Evolutionary conservation across 2,888 invertebrate species (phyloP).

Genomic region (Unio pictorum): DNA sequence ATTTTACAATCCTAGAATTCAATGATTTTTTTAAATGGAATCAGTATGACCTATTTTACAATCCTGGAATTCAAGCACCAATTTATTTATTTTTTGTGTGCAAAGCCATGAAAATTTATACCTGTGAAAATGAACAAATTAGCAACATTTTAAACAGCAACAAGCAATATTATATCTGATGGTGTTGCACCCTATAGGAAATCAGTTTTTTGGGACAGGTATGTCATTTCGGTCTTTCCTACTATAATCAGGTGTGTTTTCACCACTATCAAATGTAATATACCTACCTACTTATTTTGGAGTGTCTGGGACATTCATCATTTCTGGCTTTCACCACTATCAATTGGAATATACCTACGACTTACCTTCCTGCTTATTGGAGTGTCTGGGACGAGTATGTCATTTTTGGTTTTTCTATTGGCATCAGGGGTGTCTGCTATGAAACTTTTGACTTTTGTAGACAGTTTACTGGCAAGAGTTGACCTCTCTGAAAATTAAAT

Average conservation of each 20-base stretch:
- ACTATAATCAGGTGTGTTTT: not conserved
- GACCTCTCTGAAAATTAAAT: slow-evolving; percentile 11
- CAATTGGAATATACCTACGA: not conserved
- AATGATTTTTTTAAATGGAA: too few relatives aligned
- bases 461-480: slow-evolving; percentile 49
- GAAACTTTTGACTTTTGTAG: slow-evolving; percentile 32
- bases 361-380: slow-evolving; percentile 30
- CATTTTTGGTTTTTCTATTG: slow-evolving; percentile 18
- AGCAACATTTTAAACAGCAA: too few relatives aligned
- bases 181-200: too few relatives aligned
- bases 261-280: not conserved
- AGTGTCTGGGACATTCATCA: not conserved
- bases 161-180: too few relatives aligned
- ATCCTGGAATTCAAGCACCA: too few relatives aligned
- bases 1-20: too few relatives aligned
- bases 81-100: too few relatives aligned
- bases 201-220: too few relatives aligned
- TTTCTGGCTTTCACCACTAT: too few relatives aligned
- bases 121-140: too few relatives aligned
- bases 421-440: slow-evolving; percentile 9
- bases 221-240: slow-evolving; percentile 16
- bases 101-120: too few relatives aligned
- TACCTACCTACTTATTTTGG: slow-evolving; percentile 27
- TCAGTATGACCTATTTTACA: too few relatives aligned
- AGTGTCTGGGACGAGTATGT: slow-evolving; percentile 34